These are phyloP conservation scores for Campoplex capitator DNA, from an alignment of 2,888 invertebrate genomes.

Conservation along the genomic window DNA sequence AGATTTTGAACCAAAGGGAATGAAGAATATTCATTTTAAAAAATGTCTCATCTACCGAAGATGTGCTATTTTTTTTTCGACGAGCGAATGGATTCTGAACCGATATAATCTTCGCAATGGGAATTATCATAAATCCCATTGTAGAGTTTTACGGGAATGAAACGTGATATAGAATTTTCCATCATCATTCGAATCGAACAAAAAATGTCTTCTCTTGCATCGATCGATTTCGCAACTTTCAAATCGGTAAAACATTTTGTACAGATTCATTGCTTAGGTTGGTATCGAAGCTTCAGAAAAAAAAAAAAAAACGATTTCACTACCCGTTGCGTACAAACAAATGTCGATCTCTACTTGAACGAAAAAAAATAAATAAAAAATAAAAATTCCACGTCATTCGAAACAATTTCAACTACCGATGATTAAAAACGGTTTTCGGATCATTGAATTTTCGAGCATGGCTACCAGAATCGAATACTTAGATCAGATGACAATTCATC, in stretches of 20 bases:
- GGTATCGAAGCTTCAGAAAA: too few relatives aligned
- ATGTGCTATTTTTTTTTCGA: neutral
- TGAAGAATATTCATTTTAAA: neutral
- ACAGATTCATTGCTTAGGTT: too few relatives aligned
- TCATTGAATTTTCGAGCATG: neutral
- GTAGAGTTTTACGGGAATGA: neutral
- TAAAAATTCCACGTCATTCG: neutral
- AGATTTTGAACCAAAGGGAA: neutral
- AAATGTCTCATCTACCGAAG: neutral
- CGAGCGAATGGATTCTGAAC: too few relatives aligned
- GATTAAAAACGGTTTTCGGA: neutral
- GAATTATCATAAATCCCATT: neutral
- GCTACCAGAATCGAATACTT: neutral
- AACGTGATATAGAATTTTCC: too few relatives aligned
- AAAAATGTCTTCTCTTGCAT: too few relatives aligned
- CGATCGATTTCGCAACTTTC: too few relatives aligned
- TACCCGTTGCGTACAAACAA: neutral
- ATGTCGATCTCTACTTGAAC: neutral
- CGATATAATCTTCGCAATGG: too few relatives aligned
- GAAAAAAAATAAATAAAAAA: neutral
- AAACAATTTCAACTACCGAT: neutral
- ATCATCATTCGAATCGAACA: too few relatives aligned
- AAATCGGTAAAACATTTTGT: too few relatives aligned
- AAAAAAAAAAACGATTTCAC: neutral
- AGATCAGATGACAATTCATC: neutral